These are phyloP conservation scores for Apeira syringaria DNA, from an alignment of 2,888 invertebrate species.

Conservation along the genomic window DNA sequence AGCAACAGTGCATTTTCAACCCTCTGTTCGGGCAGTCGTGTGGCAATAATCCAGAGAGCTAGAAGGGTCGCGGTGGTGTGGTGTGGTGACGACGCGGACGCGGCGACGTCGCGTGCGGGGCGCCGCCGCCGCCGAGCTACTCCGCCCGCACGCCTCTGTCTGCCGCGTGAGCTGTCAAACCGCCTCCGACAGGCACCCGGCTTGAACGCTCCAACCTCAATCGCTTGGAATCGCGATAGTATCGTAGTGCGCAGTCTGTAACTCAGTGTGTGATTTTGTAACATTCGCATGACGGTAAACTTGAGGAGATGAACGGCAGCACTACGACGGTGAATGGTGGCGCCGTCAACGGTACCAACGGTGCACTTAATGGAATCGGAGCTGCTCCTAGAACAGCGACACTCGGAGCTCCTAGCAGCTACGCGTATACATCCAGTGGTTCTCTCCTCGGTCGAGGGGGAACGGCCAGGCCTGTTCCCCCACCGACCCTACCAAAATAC, in stretches of 20 bases:
- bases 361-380: conserved; percentile 71
- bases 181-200: conserved; percentile 79
- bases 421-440: conserved; percentile 85
- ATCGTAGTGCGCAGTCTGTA: conserved; percentile 68
- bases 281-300: conserved; percentile 73
- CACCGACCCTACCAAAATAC: conserved; percentile 91
- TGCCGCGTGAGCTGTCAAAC: conserved; percentile 78
- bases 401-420: conserved; percentile 83
- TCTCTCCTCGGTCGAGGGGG: conserved; percentile 84
- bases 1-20: conserved; percentile 74
- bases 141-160: conserved; percentile 72
- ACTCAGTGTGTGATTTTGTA: conserved; percentile 70
- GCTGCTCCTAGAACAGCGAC: conserved; percentile 76
- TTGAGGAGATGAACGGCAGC: conserved; percentile 80
- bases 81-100: conserved; percentile 53
- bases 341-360: conserved; percentile 76
- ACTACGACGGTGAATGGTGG: conserved; percentile 79
- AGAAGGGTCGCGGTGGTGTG: conserved; percentile 53
- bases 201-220: conserved; percentile 73
- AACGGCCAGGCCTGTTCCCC: conserved; percentile 88
- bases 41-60: conserved; percentile 63
- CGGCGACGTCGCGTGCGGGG: conserved; percentile 61
- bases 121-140: conserved; percentile 58
- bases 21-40: conserved; percentile 63
- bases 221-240: conserved; percentile 64